A percentile compares a stretch with the other conserved stretches of the same genome.
Conservation (phyloP, 2,888 invertebrate genomes). For the Rhagonycha fulva region DNA sequence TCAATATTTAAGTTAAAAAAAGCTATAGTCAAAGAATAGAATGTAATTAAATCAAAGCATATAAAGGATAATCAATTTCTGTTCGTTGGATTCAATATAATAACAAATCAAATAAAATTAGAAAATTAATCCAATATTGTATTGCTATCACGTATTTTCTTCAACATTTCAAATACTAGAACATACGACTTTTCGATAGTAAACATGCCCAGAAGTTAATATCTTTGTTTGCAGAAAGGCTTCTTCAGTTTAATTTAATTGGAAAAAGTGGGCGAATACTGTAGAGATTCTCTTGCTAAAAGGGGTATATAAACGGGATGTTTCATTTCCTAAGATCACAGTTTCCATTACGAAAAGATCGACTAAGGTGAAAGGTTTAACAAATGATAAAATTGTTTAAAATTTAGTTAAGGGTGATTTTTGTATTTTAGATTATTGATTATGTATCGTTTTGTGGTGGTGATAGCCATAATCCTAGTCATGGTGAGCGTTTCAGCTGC, state of each 20-base stretch:
- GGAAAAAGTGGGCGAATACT: constrained; percentile 25
- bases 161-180: constrained; percentile 6
- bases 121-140: constrained; percentile 5
- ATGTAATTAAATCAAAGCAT: background rate
- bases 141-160: constrained; percentile 9
- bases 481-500: constrained; percentile 43
- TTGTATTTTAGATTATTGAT: background rate
- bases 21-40: background rate
- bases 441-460: constrained; percentile 33
- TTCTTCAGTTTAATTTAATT: constrained; percentile 29
- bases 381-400: background rate
- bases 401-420: constrained; percentile 6
- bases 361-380: background rate
- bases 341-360: background rate
- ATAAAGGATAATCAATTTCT: background rate
- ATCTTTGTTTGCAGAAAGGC: constrained; percentile 21
- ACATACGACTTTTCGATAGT: background rate
- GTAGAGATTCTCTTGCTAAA: constrained; percentile 16
- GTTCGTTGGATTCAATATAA: background rate
- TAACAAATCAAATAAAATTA: constrained; percentile 11
- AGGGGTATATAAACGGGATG: constrained; percentile 18
- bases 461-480: constrained; percentile 36
- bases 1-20: background rate
- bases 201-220: constrained; percentile 22
- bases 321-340: background rate